Conservation (phyloP, 2,797 vertebrate species). For the Allobates femoralis region DNA sequence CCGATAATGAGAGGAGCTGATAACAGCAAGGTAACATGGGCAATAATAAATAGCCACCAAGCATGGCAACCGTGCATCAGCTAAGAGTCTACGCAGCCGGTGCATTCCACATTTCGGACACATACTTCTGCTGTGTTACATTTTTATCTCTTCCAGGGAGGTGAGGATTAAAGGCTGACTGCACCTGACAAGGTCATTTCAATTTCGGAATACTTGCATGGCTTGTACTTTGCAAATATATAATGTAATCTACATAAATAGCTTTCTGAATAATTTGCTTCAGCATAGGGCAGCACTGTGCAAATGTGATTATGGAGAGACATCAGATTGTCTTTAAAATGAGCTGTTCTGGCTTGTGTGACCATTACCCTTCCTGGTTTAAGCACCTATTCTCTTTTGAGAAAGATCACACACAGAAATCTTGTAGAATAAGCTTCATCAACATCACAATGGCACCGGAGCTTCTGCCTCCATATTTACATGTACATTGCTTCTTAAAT, state of each 20-base stretch:
- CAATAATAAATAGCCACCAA: constrained; percentile 27
- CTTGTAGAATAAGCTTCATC: not conserved
- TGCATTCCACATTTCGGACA: constrained; percentile 40
- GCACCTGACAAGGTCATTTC: constrained; percentile 51
- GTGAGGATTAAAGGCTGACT: constrained; percentile 35
- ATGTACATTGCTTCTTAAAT: not conserved
- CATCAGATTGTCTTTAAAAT: constrained; percentile 20
- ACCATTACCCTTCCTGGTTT: constrained; percentile 25
- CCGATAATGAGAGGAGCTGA: constrained; percentile 51
- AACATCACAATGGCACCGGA: not conserved
- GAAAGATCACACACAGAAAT: constrained; percentile 5
- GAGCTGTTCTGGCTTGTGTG: constrained; percentile 16
- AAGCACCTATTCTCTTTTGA: not conserved
- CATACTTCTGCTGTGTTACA: constrained; percentile 17
- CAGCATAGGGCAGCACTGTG: not conserved
- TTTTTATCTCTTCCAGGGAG: constrained; percentile 33
- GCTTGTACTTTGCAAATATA: constrained; percentile 30
- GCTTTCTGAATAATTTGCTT: constrained; percentile 22
- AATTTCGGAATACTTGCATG: constrained; percentile 14
- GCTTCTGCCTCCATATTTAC: not conserved
- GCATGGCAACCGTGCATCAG: not conserved
- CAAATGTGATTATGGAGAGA: constrained; percentile 44
- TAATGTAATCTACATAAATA: constrained; percentile 48
- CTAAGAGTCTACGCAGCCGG: not conserved
- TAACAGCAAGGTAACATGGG: constrained; percentile 15